phyloP scores from a whole-genome alignment of 2,888 invertebrate species.

The Tetranychus truncatus region DNA sequence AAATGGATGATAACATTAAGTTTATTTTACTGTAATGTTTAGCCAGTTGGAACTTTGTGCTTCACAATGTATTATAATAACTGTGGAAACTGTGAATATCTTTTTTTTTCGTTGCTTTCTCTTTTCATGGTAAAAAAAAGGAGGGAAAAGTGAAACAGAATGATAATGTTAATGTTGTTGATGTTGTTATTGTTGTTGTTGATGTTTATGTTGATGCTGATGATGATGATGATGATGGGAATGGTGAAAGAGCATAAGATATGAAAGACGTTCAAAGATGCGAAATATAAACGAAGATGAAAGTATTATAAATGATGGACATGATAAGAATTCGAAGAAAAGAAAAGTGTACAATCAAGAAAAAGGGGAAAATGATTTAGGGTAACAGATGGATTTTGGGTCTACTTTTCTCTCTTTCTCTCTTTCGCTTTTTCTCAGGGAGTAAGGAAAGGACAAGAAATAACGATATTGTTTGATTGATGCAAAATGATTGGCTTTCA shows the following conservation, averaged over 20 bases:
- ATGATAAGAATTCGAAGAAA: neutral
- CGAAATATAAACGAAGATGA: neutral
- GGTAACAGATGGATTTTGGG: neutral
- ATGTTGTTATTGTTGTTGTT: neutral
- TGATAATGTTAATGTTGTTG: neutral
- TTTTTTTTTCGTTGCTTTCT: neutral
- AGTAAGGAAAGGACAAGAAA: neutral
- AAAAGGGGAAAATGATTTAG: neutral
- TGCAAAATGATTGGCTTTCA: neutral
- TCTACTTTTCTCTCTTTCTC: too few relatives aligned
- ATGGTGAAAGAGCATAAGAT: too few relatives aligned
- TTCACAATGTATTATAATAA: neutral
- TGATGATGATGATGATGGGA: neutral
- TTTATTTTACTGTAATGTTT: neutral
- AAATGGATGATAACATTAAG: neutral
- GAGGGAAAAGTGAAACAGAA: neutral
- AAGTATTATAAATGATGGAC: neutral
- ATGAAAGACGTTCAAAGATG: too few relatives aligned
- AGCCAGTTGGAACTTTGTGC: neutral
- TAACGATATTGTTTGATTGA: neutral
- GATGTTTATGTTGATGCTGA: too few relatives aligned
- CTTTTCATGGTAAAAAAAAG: neutral
- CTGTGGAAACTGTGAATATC: slow-evolving; percentile 5
- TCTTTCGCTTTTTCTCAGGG: neutral
- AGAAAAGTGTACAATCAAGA: neutral